These are phyloP conservation scores for Schizopygopsis pylzovi DNA, from an alignment of 2,797 vertebrate genomes.

Conservation along the genomic window DNA sequence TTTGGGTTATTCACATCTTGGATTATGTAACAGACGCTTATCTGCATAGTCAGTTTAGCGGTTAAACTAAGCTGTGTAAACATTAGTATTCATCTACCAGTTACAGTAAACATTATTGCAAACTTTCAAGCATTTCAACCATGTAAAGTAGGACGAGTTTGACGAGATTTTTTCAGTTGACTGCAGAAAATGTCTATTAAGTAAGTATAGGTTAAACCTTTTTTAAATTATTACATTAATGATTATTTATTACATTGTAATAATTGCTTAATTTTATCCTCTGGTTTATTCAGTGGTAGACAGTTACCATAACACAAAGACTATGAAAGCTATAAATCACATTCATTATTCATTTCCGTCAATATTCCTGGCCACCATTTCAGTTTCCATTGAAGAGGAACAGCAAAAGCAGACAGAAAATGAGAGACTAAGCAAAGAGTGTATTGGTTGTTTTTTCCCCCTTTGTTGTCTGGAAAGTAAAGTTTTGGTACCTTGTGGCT, in stretches of 20 bases:
- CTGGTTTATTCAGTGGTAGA: background rate
- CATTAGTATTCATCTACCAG: slow-evolving; percentile 25
- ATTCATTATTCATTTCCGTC: background rate
- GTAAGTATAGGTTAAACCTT: background rate
- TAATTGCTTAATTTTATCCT: background rate
- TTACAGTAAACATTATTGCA: slow-evolving; percentile 4
- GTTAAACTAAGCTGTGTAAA: slow-evolving; percentile 10
- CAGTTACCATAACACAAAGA: background rate
- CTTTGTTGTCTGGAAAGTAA: slow-evolving; percentile 35
- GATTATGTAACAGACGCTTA: slow-evolving; percentile 50
- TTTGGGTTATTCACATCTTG: background rate
- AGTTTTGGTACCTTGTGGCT: slow-evolving; percentile 38
- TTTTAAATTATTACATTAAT: background rate
- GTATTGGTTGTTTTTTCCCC: slow-evolving; percentile 19
- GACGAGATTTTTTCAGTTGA: background rate
- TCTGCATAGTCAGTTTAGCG: slow-evolving; percentile 9
- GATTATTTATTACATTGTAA: background rate
- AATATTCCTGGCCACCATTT: slow-evolving; percentile 17
- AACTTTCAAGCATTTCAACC: background rate
- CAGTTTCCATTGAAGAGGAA: slow-evolving; percentile 39
- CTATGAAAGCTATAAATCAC: slow-evolving; percentile 17
- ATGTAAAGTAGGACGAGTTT: background rate
- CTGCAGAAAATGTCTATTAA: background rate
- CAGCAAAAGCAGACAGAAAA: slow-evolving; percentile 46
- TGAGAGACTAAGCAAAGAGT: slow-evolving; percentile 34